Base-by-base conservation (phyloP, 2,888 invertebrate genomes). In the Drosophila conformis region DNA sequence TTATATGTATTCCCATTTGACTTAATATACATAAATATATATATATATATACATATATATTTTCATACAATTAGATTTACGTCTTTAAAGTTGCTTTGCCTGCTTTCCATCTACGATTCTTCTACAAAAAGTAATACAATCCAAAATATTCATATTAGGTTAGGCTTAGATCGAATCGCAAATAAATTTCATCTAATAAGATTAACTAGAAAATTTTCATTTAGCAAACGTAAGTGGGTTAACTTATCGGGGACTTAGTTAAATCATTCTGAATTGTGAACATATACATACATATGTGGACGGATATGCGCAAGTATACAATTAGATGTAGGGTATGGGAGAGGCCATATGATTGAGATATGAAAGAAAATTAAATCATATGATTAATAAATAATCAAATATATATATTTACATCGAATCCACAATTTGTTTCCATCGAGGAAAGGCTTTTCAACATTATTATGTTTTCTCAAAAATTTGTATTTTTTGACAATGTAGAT, bases 31-130 rank as follows among this genome's bases (percentile, higher is more conserved):
- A 78, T 87, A 87, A 76, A 86, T 82, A 81, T 74, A 77, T 78
- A 81, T 74, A 73, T 74, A 77, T 80, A 72, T 80, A 27, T 27
- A 25, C 2, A 68, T 76, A 73, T 72, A 74, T 76, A 85, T 72
- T 89, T 84, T 74, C 87, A 89, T 89, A 89, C 71, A 89, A 89
- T 85, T 85, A 89, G 74, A 87, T 87, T 85, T 85, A 85, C 85
- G 85, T 85, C 89, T 85, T 85, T 80, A 80, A 82, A 87, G 85
- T 85, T 85, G 80, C 85, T 87, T 72, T 85, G 87, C 89, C 87
- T 89, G 89, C 88, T 66, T 83, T 80, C 67, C 79, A 71, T 79
- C 65, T 77, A 52, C 63, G 73, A 52, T 73, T 80, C 72, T 57
- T 68, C 85, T 84, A 84, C 72, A 75, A 81, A 87, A 84, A 61